Conservation (phyloP, 2,797 vertebrate species). For the Peromyscus nudipes region DNA sequence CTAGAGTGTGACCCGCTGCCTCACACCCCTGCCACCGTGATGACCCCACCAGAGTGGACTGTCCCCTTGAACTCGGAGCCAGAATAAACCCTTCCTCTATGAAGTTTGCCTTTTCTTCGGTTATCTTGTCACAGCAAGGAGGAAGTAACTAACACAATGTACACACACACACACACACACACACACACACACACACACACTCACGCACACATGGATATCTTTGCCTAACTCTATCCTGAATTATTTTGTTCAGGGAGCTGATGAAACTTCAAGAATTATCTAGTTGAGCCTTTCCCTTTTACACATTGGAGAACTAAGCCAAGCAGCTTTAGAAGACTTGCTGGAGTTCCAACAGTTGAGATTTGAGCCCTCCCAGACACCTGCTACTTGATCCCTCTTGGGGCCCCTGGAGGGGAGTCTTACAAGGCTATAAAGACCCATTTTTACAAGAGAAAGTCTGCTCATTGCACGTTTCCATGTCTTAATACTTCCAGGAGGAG, state of each 20-base stretch:
- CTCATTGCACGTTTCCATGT: background rate
- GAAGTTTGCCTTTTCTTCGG: background rate
- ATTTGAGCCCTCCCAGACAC: background rate
- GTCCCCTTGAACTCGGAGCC: background rate
- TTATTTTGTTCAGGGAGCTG: background rate
- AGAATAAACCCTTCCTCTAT: background rate
- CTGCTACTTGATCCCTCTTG: background rate
- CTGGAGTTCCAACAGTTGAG: background rate
- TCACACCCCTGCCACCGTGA: background rate
- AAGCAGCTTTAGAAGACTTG: background rate
- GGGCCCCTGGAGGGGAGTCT: background rate
- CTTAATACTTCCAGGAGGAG: background rate
- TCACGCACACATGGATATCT: accelerated
- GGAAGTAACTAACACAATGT: background rate
- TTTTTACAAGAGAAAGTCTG: background rate
- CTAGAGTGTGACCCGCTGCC: background rate
- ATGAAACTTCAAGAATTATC: background rate
- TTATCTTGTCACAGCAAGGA: background rate
- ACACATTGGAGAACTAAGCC: background rate
- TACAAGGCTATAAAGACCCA: background rate
- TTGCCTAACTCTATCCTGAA: background rate
- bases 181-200: background rate
- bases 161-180: accelerated
- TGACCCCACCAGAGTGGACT: background rate
- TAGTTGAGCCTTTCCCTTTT: background rate